phyloP scores from a whole-genome alignment of 2,113 vertebrate genomes.

The Malurus alboscapulatus region DNA sequence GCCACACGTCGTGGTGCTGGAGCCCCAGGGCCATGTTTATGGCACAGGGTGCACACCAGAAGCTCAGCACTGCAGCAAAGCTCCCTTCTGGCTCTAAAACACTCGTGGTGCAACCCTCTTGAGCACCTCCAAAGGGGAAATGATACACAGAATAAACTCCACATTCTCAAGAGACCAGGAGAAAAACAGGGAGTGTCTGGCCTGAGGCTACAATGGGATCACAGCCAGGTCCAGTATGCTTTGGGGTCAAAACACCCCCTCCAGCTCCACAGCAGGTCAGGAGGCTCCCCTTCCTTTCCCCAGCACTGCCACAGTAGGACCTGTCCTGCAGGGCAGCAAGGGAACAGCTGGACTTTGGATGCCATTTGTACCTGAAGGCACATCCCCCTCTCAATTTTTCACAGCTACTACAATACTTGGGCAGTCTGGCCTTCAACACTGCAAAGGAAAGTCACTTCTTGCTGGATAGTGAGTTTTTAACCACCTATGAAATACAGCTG shows the following conservation, averaged over 20 bases:
- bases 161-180: neutral
- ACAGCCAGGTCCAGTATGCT: neutral
- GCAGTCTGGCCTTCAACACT: neutral
- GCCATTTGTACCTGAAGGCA: neutral
- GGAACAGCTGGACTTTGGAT: neutral
- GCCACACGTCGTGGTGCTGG: rapidly evolving
- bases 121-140: neutral
- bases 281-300: neutral
- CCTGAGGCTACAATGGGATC: neutral
- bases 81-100: neutral
- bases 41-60: rapidly evolving
- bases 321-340: neutral
- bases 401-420: neutral
- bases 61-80: neutral
- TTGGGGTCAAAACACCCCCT: neutral
- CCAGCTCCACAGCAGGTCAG: neutral
- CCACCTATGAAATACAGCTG: neutral
- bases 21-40: rapidly evolving
- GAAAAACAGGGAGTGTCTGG: neutral
- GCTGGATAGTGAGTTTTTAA: neutral
- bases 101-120: rapidly evolving
- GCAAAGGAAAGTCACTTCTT: neutral
- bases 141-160: rapidly evolving
- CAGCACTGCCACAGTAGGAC: neutral
- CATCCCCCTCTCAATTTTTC: neutral